These are phyloP conservation scores for Gyrodactylus bullatarudis DNA, from an alignment of 1,140 invertebrate genomes.

Conservation along the genomic window DNA sequence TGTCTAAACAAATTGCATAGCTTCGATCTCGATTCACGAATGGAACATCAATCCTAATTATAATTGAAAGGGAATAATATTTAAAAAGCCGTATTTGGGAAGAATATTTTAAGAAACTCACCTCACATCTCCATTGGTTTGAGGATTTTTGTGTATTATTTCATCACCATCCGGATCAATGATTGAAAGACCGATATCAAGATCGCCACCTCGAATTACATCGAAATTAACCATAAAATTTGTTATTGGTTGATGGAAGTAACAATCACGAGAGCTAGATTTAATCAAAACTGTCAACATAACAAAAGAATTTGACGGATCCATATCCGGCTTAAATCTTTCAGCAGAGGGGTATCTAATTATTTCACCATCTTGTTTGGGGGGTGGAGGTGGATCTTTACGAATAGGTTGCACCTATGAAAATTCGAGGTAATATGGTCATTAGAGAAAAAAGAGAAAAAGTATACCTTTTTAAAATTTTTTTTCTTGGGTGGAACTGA, in stretches of 20 bases:
- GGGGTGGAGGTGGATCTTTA: background rate
- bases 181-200: background rate
- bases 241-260: background rate
- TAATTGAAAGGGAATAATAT: too few relatives aligned
- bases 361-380: background rate
- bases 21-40: background rate
- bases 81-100: too few relatives aligned
- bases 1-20: background rate
- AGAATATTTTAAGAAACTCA: too few relatives aligned
- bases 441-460: background rate
- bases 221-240: background rate
- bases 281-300: background rate
- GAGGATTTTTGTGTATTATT: background rate
- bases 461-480: background rate
- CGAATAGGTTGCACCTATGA: background rate
- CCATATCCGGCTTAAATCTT: background rate
- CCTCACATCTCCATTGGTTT: background rate
- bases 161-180: background rate
- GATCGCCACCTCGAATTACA: background rate
- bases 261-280: background rate
- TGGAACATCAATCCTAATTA: background rate
- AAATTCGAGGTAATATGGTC: background rate
- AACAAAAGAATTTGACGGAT: background rate
- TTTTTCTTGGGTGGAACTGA: background rate
- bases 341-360: background rate